Evolutionary conservation across 2,797 vertebrate species (phyloP).

Genomic region (Vultur gryphus): DNA sequence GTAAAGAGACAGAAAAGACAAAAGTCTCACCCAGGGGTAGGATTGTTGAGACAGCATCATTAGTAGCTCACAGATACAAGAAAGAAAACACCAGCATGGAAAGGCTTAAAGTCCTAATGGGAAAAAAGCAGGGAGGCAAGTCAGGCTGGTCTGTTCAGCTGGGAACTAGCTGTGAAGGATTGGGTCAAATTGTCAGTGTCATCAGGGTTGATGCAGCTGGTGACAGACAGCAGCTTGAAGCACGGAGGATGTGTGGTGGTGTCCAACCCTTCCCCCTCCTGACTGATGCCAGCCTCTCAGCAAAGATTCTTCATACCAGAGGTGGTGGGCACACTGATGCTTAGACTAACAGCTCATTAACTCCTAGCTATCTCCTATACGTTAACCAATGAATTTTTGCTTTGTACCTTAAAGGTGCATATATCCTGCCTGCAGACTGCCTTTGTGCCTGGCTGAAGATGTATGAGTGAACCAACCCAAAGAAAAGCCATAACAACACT

Average conservation of each 20-base stretch:
- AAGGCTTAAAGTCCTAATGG: neutral
- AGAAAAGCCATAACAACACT: neutral
- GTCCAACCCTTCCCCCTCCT: neutral
- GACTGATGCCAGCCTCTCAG: neutral
- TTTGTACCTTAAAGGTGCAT: neutral
- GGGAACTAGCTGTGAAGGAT: neutral
- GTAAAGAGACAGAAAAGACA: neutral
- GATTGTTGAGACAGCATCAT: neutral
- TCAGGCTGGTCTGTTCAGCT: neutral
- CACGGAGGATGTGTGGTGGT: fast-evolving
- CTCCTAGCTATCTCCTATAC: neutral
- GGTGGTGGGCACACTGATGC: neutral
- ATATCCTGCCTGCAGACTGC: neutral
- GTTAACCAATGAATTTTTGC: neutral
- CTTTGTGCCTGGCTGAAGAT: neutral
- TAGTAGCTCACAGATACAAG: neutral
- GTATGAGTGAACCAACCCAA: neutral
- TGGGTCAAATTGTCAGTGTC: neutral
- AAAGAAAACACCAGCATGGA: neutral
- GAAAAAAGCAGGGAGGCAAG: neutral
- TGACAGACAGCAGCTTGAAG: neutral
- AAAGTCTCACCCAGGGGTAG: neutral
- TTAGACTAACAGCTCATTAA: neutral
- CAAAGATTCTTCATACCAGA: neutral
- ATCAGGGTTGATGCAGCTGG: neutral